Percentiles rank a stretch among this genome's conserved stretches.
Evolutionary conservation across 2,113 vertebrate species (phyloP).

Genomic region (Platycercus adscitus): DNA sequence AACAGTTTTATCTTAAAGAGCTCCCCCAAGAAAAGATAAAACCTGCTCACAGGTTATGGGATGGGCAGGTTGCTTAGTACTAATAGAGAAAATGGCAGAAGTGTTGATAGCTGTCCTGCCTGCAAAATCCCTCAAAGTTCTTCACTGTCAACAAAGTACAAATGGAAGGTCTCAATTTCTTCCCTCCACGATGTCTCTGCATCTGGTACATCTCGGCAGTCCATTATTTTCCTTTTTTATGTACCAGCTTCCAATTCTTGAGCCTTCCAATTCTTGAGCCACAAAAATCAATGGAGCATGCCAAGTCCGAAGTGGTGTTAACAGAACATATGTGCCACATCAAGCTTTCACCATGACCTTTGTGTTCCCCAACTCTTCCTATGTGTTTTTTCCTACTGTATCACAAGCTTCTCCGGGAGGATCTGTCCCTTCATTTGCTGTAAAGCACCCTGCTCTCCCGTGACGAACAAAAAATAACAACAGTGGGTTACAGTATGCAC

Average conservation of each 20-base stretch:
- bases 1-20: neutral
- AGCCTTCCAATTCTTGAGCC: neutral
- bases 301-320: rapidly evolving
- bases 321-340: neutral
- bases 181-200: neutral
- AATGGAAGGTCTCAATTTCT: neutral
- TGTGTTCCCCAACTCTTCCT: neutral
- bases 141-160: neutral
- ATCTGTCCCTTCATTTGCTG: neutral
- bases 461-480: neutral
- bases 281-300: neutral
- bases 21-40: neutral
- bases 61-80: neutral
- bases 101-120: neutral
- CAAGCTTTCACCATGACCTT: neutral
- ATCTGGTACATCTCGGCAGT: neutral
- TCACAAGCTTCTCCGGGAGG: neutral
- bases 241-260: neutral
- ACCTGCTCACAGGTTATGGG: neutral
- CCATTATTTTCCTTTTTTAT: neutral
- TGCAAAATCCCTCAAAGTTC: neutral
- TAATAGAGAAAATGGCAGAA: neutral
- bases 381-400: neutral
- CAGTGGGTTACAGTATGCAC: constrained; percentile 5
- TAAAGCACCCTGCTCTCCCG: neutral